Percentiles rank a stretch among this genome's conserved stretches.
Conservation (phyloP, 2,113 vertebrate genomes). For the Cacatua alba region DNA sequence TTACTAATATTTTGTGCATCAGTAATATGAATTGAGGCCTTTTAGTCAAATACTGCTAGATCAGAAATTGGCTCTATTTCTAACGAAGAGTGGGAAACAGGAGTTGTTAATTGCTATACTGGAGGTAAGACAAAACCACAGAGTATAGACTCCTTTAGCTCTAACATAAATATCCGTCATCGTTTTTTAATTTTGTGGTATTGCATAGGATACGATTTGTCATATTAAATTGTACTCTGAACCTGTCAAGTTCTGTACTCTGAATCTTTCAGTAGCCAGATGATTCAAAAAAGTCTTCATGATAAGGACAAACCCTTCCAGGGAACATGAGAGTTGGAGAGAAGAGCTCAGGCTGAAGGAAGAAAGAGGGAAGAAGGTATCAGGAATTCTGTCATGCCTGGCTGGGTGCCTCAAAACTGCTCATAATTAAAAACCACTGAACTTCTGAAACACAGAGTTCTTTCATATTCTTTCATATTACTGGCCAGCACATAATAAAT, state of each 20-base stretch:
- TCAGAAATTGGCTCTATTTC: background rate
- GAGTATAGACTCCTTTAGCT: background rate
- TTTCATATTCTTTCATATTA: conserved; percentile 21
- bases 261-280: background rate
- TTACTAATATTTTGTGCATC: background rate
- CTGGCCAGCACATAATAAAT: background rate
- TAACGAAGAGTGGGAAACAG: background rate
- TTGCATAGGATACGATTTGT: background rate
- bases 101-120: conserved; percentile 14
- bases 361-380: background rate
- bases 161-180: background rate
- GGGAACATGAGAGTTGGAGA: background rate
- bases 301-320: background rate
- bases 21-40: background rate
- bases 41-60: background rate
- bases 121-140: background rate
- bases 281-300: background rate
- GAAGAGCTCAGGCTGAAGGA: background rate
- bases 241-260: background rate
- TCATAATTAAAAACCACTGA: background rate
- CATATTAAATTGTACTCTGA: background rate
- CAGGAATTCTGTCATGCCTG: background rate
- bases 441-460: background rate
- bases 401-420: background rate
- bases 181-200: background rate